phyloP scores from a whole-genome alignment of 2,113 vertebrate species.

The Proterorhinus semilunaris region DNA sequence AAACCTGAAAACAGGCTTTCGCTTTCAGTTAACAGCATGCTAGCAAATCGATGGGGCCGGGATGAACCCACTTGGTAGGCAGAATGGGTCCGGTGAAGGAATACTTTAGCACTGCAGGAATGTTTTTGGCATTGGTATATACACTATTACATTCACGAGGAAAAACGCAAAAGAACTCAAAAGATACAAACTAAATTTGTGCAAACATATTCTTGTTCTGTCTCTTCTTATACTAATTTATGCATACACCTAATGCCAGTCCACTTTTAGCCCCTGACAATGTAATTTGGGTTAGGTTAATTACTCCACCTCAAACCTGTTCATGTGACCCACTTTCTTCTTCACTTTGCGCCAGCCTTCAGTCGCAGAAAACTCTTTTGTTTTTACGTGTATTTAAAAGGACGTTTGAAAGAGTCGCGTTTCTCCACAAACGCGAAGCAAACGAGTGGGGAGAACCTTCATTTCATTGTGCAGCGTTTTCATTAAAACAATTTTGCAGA shows the following conservation, averaged over 20 bases:
- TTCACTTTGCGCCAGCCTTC: background rate
- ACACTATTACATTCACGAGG: background rate
- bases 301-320: conserved; percentile 11
- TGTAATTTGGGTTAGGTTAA: conserved; percentile 14
- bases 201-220: background rate
- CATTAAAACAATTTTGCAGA: background rate
- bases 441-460: background rate
- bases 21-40: too few relatives aligned
- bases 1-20: too few relatives aligned
- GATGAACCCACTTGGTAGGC: too few relatives aligned
- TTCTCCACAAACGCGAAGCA: background rate
- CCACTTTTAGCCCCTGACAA: conserved; percentile 8
- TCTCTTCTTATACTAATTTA: background rate
- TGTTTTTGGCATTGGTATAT: too few relatives aligned
- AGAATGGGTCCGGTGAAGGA: too few relatives aligned
- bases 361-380: background rate
- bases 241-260: conserved; percentile 3
- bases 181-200: background rate
- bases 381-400: background rate
- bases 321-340: conserved; percentile 1
- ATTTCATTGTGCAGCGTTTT: background rate
- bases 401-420: background rate
- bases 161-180: background rate
- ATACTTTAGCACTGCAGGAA: too few relatives aligned
- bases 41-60: too few relatives aligned